Base-by-base conservation (phyloP, 2,797 vertebrate species). In the Microchirus variegatus region DNA sequence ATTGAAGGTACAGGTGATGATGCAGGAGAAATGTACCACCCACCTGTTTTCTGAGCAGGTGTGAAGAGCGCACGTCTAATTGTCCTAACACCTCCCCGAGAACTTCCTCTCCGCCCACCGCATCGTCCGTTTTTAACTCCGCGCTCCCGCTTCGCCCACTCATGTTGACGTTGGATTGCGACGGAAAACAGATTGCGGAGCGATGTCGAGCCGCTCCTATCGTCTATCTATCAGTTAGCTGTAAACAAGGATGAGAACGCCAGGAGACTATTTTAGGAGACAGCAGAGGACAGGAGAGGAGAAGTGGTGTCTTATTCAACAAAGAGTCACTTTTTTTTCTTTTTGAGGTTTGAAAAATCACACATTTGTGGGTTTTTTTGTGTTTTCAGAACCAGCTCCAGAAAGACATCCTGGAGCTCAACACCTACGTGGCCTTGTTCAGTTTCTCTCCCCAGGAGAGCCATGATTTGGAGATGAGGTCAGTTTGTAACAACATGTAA, bases 401-500 rank as follows among this genome's bases (percentile, higher is more conserved):
- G 85, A 95, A 93, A 90, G 96, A 95, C 59, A 64, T 91, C 55
- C 87, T 95, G 67, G 94, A 94, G 83, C 91, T 95, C 81, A 95
- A 94, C 91, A 96, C 94, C 80, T 98, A 94, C 8, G 96, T 99
- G 92, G 97, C 98, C 93, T 95, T 99, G 94, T 96, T 95, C 91
- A 95, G 91, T 89, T 99, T 96, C 90, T 90, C 87, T 59, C 92
- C 96, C 62, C 97, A 99, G 82, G 96, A 98, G 69, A 95, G 89
- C 67, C 94, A 97, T 75, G 97, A 99, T 85, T 93, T 99, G 91
- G 95, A 98, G 89, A 95, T 99, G 93, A 97, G 95, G 98, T 97
- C 78, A 91, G 88, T 41, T 22, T 42, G 48, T 41, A 59, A 59
- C 53, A 22, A 43, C 37, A 42, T 49, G 10, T 0, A 31, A 48